These are phyloP conservation scores for Tethya wilhelma DNA, from an alignment of 37 sponge, comb jelly and placozoan genomes.

Conservation along the genomic window DNA sequence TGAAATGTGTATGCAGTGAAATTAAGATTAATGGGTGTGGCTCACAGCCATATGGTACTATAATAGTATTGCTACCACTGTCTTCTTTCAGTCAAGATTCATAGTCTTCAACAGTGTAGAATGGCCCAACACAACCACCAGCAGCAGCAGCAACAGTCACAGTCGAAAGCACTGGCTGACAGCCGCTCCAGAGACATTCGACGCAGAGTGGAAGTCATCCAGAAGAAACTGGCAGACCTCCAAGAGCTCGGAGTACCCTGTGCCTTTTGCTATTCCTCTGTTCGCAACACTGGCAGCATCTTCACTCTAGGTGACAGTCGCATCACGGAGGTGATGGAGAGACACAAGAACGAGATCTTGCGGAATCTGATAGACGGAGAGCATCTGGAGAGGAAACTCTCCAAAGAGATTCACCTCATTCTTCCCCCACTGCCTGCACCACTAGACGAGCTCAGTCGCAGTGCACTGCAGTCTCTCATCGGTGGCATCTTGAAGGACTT, in stretches of 20 bases:
- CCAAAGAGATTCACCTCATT: constrained; percentile 61
- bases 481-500: constrained; percentile 69
- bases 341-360: constrained; percentile 57
- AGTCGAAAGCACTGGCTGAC: constrained; percentile 9
- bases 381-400: neutral
- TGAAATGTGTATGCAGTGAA: too few relatives aligned
- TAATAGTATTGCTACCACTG: too few relatives aligned
- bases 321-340: constrained; percentile 68
- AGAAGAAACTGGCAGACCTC: constrained; percentile 70
- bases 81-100: too few relatives aligned
- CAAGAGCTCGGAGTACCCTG: constrained; percentile 63
- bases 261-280: constrained; percentile 67
- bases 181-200: constrained; percentile 54
- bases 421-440: constrained; percentile 57
- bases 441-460: constrained; percentile 43
- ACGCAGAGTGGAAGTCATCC: constrained; percentile 67
- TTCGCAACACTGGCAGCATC: constrained; percentile 60
- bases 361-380: constrained; percentile 21
- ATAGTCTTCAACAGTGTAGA: too few relatives aligned
- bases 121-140: too few relatives aligned
- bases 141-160: constrained; percentile 14
- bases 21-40: too few relatives aligned
- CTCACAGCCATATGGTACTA: too few relatives aligned
- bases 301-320: constrained; percentile 61
- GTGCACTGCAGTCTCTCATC: constrained; percentile 49